phyloP scores from a whole-genome alignment of 2,888 invertebrate genomes.

The Eulithis testata region DNA sequence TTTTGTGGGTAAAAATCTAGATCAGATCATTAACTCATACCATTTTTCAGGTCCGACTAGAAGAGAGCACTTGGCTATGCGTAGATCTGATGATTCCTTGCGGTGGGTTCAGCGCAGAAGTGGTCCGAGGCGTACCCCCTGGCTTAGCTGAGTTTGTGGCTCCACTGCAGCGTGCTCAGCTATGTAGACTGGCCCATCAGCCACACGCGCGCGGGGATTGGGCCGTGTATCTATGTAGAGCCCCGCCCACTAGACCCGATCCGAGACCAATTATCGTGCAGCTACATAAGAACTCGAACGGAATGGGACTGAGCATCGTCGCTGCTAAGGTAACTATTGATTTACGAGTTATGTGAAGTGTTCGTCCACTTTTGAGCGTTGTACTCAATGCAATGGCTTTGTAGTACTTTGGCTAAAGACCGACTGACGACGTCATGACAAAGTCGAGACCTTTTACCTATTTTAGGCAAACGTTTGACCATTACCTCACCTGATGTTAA shows the following conservation, averaged over 20 bases:
- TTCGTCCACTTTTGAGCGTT: too few species aligned
- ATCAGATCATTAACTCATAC: neutral
- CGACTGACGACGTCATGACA: too few species aligned
- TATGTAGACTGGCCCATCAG: conserved; percentile 96
- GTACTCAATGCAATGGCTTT: too few species aligned
- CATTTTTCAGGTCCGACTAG: conserved; percentile 87
- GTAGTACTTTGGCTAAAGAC: too few species aligned
- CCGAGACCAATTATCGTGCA: conserved; percentile 90
- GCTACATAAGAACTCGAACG: conserved; percentile 96
- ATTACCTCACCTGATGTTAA: too few species aligned
- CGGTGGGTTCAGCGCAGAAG: conserved; percentile 99
- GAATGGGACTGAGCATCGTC: conserved; percentile 99
- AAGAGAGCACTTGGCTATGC: conserved; percentile 96
- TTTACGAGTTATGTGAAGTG: neutral
- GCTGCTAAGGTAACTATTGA: conserved; percentile 93
- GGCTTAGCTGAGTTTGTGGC: conserved; percentile 95
- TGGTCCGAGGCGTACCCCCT: conserved; percentile 96
- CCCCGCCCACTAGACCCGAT: conserved; percentile 86
- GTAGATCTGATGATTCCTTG: conserved; percentile 97
- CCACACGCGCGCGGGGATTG: conserved; percentile 96
- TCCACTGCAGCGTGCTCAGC: conserved; percentile 92
- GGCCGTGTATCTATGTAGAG: conserved; percentile 95
- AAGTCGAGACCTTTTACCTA: too few species aligned
- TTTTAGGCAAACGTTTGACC: too few species aligned
- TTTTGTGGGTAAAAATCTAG: neutral